phyloP scores from a whole-genome alignment of 1,140 invertebrate species.

The Temnothorax curvispinosus region DNA sequence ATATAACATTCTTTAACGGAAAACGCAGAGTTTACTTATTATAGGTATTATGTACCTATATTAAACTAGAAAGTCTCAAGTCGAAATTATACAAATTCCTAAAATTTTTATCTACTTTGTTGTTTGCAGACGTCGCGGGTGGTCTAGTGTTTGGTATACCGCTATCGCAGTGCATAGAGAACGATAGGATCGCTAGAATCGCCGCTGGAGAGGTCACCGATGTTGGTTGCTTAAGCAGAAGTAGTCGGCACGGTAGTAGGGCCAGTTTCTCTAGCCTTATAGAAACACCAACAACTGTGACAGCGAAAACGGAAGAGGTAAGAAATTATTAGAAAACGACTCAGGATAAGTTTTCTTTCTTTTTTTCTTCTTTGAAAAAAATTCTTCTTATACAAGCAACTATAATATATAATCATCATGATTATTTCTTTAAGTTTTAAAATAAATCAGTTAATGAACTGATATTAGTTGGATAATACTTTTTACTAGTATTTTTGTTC shows the following conservation, averaged over 20 bases:
- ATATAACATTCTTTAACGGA: neutral
- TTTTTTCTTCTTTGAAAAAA: neutral
- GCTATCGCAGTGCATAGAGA: constrained; percentile 92
- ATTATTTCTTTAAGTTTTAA: neutral
- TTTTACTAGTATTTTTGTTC: neutral
- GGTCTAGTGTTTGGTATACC: constrained; percentile 94
- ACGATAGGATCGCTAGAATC: constrained; percentile 87
- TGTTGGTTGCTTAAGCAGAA: constrained; percentile 79
- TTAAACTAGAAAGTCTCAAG: neutral
- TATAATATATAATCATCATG: neutral
- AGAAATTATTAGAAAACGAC: constrained; percentile 68
- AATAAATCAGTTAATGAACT: neutral
- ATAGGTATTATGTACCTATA: neutral
- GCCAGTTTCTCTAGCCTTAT: constrained; percentile 90
- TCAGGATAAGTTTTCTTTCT: no score
- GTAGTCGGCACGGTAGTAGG: constrained; percentile 87
- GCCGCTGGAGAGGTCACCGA: constrained; percentile 81
- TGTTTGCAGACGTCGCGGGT: constrained; percentile 83
- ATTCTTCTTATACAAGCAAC: neutral
- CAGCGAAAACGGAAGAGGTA: constrained; percentile 88
- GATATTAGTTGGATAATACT: neutral
- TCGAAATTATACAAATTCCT: neutral
- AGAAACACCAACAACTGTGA: constrained; percentile 84
- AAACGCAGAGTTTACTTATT: neutral
- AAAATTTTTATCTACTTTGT: constrained; percentile 1